Evolutionary conservation across 2,797 vertebrate genomes (phyloP).

Genomic region (Acrocephalus scirpaceus): DNA sequence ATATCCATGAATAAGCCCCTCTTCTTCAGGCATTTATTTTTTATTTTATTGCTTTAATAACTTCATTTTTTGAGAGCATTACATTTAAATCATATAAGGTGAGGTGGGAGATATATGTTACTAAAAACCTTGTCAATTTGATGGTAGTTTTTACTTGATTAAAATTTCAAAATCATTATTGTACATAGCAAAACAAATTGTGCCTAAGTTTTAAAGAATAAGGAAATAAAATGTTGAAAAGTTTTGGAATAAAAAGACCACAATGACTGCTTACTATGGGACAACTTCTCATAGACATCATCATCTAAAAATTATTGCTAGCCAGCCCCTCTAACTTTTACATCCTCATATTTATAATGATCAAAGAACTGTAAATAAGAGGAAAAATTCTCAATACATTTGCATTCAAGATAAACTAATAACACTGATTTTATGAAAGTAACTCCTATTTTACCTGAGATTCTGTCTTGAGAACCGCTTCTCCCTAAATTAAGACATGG

Average conservation of each 20-base stretch:
- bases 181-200: not conserved
- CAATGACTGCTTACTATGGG: not conserved
- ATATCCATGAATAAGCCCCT: accelerated
- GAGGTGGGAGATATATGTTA: not conserved
- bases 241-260: not conserved
- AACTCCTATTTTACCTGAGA: not conserved
- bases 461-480: not conserved
- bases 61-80: not conserved
- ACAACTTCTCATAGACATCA: not conserved
- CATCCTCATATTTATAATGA: not conserved
- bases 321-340: not conserved
- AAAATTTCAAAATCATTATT: not conserved
- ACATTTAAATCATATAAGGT: not conserved
- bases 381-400: not conserved
- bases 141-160: not conserved
- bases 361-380: not conserved
- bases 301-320: not conserved
- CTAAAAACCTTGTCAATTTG: not conserved
- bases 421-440: not conserved
- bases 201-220: not conserved
- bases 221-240: not conserved
- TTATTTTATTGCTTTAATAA: not conserved
- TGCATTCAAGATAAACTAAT: not conserved
- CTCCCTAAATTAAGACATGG: not conserved
- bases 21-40: not conserved